Conservation (phyloP, 2,797 vertebrate genomes). For the Rhabdomys pumilio region DNA sequence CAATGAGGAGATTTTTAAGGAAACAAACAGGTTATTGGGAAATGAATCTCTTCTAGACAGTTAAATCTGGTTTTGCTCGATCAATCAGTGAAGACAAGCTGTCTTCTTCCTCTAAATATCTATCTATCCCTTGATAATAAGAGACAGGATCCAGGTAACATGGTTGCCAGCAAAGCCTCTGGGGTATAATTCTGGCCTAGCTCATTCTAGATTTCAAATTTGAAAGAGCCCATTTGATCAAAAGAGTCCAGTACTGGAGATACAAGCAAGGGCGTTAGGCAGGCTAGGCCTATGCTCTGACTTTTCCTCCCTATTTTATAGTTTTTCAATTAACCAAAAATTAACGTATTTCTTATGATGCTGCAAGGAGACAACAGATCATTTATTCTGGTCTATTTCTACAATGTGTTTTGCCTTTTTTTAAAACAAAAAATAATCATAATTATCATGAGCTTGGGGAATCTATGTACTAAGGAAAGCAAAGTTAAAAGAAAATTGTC, state of each 20-base stretch:
- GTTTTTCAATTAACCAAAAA: constrained; percentile 44
- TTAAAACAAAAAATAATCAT: constrained; percentile 11
- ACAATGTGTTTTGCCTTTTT: neutral
- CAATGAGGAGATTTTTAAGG: neutral
- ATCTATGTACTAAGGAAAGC: neutral
- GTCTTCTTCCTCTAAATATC: neutral
- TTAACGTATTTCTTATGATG: constrained; percentile 19
- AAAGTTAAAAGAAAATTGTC: neutral
- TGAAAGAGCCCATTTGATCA: neutral
- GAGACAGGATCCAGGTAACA: neutral
- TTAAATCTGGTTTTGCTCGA: constrained; percentile 50
- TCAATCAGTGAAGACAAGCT: neutral
- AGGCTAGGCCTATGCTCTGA: neutral
- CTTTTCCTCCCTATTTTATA: neutral
- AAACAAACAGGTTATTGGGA: constrained; percentile 1
- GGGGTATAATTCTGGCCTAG: neutral
- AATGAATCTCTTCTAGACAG: constrained; percentile 51
- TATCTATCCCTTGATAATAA: neutral
- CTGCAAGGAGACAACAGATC: neutral
- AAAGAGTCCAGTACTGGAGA: neutral
- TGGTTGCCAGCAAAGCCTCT: neutral
- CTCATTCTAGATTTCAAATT: neutral
- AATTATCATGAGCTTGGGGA: neutral
- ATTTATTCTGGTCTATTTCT: neutral
- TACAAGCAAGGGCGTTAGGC: neutral